Evolutionary conservation across 2,888 invertebrate species (phyloP).

Genomic region (Melangyna quadrimaculata): DNA sequence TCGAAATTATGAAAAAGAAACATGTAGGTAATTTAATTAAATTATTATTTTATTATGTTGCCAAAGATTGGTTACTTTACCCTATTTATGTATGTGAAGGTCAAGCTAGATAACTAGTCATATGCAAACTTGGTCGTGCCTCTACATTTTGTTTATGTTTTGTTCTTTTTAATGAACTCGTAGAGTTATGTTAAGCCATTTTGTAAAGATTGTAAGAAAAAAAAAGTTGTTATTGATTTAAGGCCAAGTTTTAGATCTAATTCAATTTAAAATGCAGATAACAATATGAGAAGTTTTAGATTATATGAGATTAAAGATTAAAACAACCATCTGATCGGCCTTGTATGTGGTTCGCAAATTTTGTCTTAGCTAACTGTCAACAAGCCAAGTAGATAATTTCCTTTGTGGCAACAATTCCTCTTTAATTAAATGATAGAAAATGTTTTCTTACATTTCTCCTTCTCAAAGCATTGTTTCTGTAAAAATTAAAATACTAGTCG

Average conservation of each 20-base stretch:
- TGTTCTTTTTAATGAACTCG: not conserved
- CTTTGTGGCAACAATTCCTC: no score
- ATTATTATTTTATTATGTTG: no score
- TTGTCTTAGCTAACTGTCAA: no score
- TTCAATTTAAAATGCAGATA: not conserved
- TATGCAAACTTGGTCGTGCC: not conserved
- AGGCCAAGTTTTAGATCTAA: not conserved
- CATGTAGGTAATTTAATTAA: no score
- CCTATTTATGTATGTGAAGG: not conserved
- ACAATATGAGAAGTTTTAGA: not conserved
- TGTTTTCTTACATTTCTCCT: no score
- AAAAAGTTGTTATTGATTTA: not conserved
- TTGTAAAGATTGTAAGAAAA: not conserved
- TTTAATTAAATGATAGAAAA: no score
- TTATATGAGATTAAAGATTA: not conserved
- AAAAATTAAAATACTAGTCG: no score
- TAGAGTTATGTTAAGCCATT: not conserved
- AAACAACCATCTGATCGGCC: not conserved
- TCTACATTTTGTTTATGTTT: not conserved
- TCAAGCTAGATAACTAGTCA: not conserved
- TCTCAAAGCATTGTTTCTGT: no score
- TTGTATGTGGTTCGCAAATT: not conserved
- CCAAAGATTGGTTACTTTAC: not conserved
- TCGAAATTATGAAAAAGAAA: no score
- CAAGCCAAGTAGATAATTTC: no score